These are phyloP conservation scores for Paramormyrops kingsleyae DNA, from an alignment of 2,113 vertebrate species.

Conservation along the genomic window DNA sequence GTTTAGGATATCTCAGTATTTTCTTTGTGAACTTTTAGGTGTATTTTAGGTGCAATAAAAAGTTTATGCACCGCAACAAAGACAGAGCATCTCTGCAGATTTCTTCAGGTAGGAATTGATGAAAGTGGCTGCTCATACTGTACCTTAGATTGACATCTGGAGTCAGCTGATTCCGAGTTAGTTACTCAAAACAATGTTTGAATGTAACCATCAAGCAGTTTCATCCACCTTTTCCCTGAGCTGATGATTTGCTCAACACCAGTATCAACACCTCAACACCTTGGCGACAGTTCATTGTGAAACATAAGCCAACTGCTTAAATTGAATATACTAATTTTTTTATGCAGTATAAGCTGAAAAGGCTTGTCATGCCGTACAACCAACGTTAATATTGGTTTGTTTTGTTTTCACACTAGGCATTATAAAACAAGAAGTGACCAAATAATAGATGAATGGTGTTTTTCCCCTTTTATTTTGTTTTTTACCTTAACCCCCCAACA, in stretches of 20 bases:
- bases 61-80: background rate
- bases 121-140: background rate
- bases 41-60: background rate
- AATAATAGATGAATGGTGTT: background rate
- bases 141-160: background rate
- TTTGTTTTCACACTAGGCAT: background rate
- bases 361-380: background rate
- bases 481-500: slow-evolving; percentile 73
- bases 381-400: background rate
- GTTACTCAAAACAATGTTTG: background rate
- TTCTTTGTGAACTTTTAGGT: background rate
- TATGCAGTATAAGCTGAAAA: background rate
- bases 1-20: background rate
- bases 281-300: background rate
- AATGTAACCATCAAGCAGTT: background rate
- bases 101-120: background rate
- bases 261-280: background rate
- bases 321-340: background rate
- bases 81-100: background rate
- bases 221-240: background rate
- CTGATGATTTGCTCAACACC: background rate
- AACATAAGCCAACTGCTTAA: background rate
- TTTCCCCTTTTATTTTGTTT: background rate
- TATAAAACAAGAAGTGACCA: background rate
- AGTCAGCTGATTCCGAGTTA: background rate